These are phyloP conservation scores for Ranitomeya imitator DNA, from an alignment of 2,113 vertebrate genomes.

Conservation along the genomic window DNA sequence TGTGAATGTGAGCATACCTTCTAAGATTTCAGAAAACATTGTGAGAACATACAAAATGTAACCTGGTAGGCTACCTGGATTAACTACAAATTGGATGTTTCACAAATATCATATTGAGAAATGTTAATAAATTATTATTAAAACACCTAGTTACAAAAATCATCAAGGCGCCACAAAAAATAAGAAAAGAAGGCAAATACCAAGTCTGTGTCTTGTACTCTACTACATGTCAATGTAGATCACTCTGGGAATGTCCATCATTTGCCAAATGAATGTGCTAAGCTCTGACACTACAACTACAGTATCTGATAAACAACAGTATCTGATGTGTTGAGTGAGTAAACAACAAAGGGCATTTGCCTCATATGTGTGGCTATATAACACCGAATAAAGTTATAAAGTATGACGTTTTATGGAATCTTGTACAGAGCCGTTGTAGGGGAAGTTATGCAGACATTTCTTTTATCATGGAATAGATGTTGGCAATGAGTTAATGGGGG, in stretches of 20 bases:
- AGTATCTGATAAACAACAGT: slow-evolving; percentile 42
- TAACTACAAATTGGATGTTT: neutral
- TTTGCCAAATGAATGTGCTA: slow-evolving; percentile 23
- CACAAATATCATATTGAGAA: neutral
- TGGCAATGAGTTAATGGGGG: slow-evolving; percentile 4
- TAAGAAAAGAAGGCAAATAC: neutral
- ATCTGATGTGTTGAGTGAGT: neutral
- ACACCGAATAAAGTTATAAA: neutral
- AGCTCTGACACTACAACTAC: neutral
- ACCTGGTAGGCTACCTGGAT: neutral
- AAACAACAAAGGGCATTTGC: slow-evolving; percentile 18
- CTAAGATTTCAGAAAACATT: neutral
- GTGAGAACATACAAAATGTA: neutral
- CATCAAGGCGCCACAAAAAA: neutral
- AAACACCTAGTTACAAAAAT: neutral
- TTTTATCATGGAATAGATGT: neutral
- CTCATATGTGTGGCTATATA: neutral
- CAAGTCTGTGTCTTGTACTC: neutral
- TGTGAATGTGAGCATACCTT: neutral
- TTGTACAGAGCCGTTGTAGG: neutral
- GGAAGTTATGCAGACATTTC: neutral
- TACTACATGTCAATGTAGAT: neutral
- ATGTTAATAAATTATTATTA: too few species aligned
- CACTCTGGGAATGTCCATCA: neutral
- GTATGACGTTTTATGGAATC: neutral